phyloP scores from a whole-genome alignment of 2,113 vertebrate species.

The Camelus bactrianus region DNA sequence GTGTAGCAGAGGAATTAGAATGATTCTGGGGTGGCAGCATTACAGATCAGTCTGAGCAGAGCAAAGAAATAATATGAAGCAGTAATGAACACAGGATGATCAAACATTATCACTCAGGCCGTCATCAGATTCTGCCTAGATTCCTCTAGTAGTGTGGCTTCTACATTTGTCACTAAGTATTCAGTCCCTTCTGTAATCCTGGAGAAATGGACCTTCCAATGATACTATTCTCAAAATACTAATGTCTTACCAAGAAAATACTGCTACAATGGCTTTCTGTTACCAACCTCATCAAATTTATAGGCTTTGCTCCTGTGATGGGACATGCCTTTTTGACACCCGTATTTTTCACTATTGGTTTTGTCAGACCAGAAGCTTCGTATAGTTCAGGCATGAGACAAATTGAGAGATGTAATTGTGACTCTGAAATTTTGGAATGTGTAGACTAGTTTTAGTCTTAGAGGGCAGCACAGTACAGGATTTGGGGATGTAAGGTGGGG shows the following conservation, averaged over 20 bases:
- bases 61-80: background rate
- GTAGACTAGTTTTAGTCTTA: background rate
- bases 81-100: background rate
- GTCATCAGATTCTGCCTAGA: rapidly evolving
- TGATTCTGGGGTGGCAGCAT: background rate
- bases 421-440: background rate
- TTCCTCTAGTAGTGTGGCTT: background rate
- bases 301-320: background rate
- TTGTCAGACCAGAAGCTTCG: background rate
- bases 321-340: background rate
- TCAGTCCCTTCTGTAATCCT: background rate
- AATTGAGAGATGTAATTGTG: background rate
- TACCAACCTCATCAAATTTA: too few species aligned
- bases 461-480: background rate
- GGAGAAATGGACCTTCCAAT: background rate
- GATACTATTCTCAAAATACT: background rate
- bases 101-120: background rate
- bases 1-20: background rate
- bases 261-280: background rate
- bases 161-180: background rate
- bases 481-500: rapidly evolving
- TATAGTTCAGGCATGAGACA: background rate
- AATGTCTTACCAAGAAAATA: background rate
- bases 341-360: background rate
- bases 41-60: background rate